These are phyloP conservation scores for Sinotaia quadrata DNA, from an alignment of 2,888 invertebrate genomes.

Conservation along the genomic window DNA sequence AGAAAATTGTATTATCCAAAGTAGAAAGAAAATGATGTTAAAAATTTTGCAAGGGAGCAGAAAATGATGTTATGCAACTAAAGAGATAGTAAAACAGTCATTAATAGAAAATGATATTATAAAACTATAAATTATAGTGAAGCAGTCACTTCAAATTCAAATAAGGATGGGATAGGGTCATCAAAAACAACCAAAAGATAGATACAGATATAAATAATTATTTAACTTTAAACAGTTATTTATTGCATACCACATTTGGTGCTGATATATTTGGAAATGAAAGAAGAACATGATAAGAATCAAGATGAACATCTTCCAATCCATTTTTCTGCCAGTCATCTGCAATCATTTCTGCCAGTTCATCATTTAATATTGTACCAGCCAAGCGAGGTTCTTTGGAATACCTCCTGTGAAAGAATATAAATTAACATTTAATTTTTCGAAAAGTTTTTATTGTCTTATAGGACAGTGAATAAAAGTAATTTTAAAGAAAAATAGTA, in stretches of 20 bases:
- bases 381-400: constrained; percentile 53
- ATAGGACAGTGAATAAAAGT: neutral
- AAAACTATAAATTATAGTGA: too few species aligned
- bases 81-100: too few species aligned
- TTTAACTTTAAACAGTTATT: too few species aligned
- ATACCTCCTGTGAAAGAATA: constrained; percentile 38
- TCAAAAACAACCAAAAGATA: too few species aligned
- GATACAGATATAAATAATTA: too few species aligned
- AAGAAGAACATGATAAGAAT: constrained; percentile 56
- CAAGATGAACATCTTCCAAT: constrained; percentile 49
- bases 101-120: too few species aligned
- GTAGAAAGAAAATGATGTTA: too few species aligned
- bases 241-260: constrained; percentile 44
- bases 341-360: constrained; percentile 45
- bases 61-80: too few species aligned
- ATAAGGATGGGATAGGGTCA: too few species aligned
- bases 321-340: constrained; percentile 47
- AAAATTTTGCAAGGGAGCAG: too few species aligned
- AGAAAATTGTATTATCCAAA: too few species aligned
- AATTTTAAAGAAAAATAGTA: neutral
- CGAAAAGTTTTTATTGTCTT: neutral
- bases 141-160: too few species aligned
- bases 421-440: neutral
- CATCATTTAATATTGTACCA: constrained; percentile 46
- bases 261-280: constrained; percentile 53